Evolutionary conservation across 1,140 invertebrate genomes (phyloP), one percentile per base, ranked within the genome.

Genomic region (Helicoverpa zea): DNA sequence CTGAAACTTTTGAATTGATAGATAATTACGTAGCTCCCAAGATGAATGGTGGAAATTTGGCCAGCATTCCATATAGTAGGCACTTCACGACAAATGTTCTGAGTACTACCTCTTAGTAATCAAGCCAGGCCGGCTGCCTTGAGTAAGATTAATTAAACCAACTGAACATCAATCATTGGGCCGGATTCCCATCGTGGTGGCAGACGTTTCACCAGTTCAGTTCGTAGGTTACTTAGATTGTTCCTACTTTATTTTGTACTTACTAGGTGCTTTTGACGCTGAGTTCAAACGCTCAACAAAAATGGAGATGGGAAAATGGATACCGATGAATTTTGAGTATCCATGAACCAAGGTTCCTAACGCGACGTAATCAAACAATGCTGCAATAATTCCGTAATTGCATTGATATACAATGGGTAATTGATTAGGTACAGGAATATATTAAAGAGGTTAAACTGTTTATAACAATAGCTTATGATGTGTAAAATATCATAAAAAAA

Each of bases 111-210:
- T 81, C 58, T 35, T 54, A 76, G 85, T 82, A 87, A 88, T 89
- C 85, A 87, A 85, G 81, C 72, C 76, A 43, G 73, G 70, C 79
- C 68, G 80, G 79, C 54, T 81, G 68, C 80, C 81, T 85, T 91
- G 87, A 91, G 87, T 83, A 89, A 91, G 90, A 91, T 91, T 91
- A 90, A 91, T 91, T 90, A 90, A 89, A 81, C 74, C 83, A 49
- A 77, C 73, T 58, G 83, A 85, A 82, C 87, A 90, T 90, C 86
- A 90, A 91, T 91, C 89, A 91, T 90, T 90, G 85, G 82, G 75
- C 83, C 80, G 79, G 83, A 88, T 82, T 83, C 81, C 72, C 66
- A 82, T 83, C 79, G 82, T 70, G 83, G 75, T 79, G 64, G 64
- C 64, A 81, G 77, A 81, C 83, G 61, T 81, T 64, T 70, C 72